These are phyloP conservation scores for Pterocles orientalis DNA, from an alignment of 2,113 vertebrate genomes.

Conservation along the genomic window DNA sequence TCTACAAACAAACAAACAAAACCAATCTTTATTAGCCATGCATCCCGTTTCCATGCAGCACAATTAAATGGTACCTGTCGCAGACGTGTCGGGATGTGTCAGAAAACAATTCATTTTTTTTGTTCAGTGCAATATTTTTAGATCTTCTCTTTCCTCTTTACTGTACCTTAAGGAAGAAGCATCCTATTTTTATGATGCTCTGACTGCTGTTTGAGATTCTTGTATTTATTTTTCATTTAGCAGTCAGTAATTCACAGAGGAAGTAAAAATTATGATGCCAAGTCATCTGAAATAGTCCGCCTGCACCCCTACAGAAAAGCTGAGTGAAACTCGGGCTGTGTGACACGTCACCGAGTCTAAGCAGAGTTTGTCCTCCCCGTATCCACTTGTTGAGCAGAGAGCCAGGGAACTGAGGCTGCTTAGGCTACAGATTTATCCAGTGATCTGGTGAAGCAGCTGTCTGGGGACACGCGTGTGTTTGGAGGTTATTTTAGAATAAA, in stretches of 20 bases:
- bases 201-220: not conserved
- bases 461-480: not conserved
- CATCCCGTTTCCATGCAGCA: not conserved
- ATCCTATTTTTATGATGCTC: not conserved
- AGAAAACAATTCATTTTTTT: not conserved
- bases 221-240: not conserved
- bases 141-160: not conserved
- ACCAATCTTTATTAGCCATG: not conserved
- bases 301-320: not conserved
- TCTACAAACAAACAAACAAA: not conserved
- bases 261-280: not conserved
- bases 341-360: not conserved
- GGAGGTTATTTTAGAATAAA: not conserved
- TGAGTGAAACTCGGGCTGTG: not conserved
- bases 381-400: not conserved
- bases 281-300: not conserved
- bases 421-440: not conserved
- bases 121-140: not conserved
- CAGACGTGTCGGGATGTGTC: not conserved
- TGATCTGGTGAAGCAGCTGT: not conserved
- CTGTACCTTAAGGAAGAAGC: not conserved
- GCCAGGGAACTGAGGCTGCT: not conserved
- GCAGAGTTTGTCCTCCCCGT: accelerated
- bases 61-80: not conserved
- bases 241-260: not conserved